Evolutionary conservation across 2,888 invertebrate species (phyloP), one percentile per base, ranked within the genome.

Genomic region (Drosophila rubida): DNA sequence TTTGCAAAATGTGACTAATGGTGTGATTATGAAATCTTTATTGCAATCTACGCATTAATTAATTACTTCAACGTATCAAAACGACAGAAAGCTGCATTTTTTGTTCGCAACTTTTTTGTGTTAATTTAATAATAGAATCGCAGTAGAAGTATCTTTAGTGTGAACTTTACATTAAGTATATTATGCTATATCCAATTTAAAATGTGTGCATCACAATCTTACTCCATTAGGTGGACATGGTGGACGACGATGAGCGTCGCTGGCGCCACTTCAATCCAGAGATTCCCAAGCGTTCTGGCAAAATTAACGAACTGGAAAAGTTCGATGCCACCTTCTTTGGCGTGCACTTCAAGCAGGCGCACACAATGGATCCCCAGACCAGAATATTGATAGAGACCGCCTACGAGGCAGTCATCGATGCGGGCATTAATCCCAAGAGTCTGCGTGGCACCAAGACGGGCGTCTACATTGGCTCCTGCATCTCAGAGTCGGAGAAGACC

Each of bases 251-350:
- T 86, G 94, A 94, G 70, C 93, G 95, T 39, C 93, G 97, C 75
- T 97, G 97, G 97, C 93, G 94, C 62, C 93, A 94, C 25, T 93
- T 93, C n/a, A 94, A 95, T 84, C 94, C 95, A 0, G 96, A 96
- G 87, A 95, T 96, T 70, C 96, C 96, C 0, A 94, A 94, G 76
- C 92, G 96, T 8, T 94, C 94, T 0, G 97, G 96, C 25, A 96
- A 96, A 90, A 92, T 96, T 54, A 93, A 94, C 81, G 92, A 94
- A 75, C 93, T 96, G 11, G 93, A 93, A 72, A 95, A 95, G 86
- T 96, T 96, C 87, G 96, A 96, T 88, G 95, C 95, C 0, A 94
- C 94, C 0, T 96, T 95, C 91, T 96, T 96, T 89, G 95, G 95
- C 0, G 94, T 96, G 22, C 95, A 95, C 79, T 95, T 94, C 76